Evolutionary conservation across 2,888 invertebrate genomes (phyloP), one percentile per base, ranked within the genome.

Genomic region (Tipula lateralis): DNA sequence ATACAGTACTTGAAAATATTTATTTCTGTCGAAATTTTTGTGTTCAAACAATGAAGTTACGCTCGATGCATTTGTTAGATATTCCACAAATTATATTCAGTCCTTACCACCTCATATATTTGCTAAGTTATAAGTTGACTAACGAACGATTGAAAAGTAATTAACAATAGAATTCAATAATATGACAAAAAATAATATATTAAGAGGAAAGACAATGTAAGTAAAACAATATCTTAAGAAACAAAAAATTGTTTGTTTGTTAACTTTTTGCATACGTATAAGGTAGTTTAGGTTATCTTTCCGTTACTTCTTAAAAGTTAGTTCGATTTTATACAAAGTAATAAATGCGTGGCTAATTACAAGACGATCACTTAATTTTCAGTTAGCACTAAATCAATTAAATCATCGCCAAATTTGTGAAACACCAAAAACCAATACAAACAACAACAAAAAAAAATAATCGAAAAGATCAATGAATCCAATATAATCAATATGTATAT

Each of bases 11-110:
- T 66, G 66, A 66, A 66, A n/a, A 66, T 66, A 19, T 9, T 66
- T 66, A 24, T 66, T 24, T 66, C 24, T 66, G 19, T 24, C 9
- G 66, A 66, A 66, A 66, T 66, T 24, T 66, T 24, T 66, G 66
- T 24, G 24, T 66, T 66, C 12, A 66, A 66, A 66, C 66, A 66
- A 66, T 66, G 66, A 66, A 19, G 66, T 66, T 66, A 66, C 66
- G 66, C 66, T 66, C 66, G 66, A 66, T 66, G 66, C 66, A 66
- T 66, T 66, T 66, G 66, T 66, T 66, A 24, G 66, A 66, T 66
- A 24, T 66, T 66, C 66, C 66, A 66, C 24, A 66, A 66, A 24
- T 24, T 66, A 12, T 66, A 24, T 24, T 66, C 24, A 7, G 66
- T 66, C 66, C 66, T 66, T 24, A 66, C 66, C 66, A 66, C 66